phyloP scores from a whole-genome alignment of 2,797 vertebrate genomes.

The Phalloptychus januarius region DNA sequence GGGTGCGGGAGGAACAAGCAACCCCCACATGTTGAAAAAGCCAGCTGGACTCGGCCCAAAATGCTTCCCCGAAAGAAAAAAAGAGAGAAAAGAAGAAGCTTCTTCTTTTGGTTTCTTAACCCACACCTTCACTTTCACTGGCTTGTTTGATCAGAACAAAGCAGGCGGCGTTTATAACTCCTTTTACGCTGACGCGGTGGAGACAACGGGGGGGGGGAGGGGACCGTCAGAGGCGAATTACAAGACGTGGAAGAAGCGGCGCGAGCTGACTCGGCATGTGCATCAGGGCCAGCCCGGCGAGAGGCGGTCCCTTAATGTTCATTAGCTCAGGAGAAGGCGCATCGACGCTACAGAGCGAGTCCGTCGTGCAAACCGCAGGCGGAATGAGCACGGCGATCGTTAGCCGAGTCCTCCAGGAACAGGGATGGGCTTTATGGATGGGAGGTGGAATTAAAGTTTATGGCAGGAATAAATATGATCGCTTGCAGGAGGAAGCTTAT shows the following conservation, averaged over 20 bases:
- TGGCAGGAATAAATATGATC: constrained; percentile 44
- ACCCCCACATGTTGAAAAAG: constrained; percentile 39
- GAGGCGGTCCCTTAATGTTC: constrained; percentile 56
- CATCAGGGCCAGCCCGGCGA: constrained; percentile 29
- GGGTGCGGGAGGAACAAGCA: constrained; percentile 21
- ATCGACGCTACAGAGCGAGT: constrained; percentile 50
- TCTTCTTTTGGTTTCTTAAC: not conserved
- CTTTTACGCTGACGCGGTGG: constrained; percentile 24
- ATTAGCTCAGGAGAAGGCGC: constrained; percentile 59
- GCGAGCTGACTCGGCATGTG: constrained; percentile 33
- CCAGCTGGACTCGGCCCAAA: constrained; percentile 30
- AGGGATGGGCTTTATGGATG: constrained; percentile 38
- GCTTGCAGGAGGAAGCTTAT: constrained; percentile 19
- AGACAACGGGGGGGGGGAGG: constrained; percentile 52
- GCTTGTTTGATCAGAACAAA: constrained; percentile 30
- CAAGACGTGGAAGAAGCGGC: constrained; percentile 33
- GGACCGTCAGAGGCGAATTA: constrained; percentile 41
- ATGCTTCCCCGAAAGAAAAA: constrained; percentile 22
- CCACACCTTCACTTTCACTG: constrained; percentile 12
- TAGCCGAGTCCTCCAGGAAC: constrained; percentile 56
- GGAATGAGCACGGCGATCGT: constrained; percentile 62
- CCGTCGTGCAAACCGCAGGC: constrained; percentile 56
- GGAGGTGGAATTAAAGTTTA: constrained; percentile 65
- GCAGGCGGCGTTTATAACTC: constrained; percentile 28
- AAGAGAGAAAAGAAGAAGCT: too few relatives aligned